Evolutionary conservation across 2,113 vertebrate genomes (phyloP), one percentile per base, ranked within the genome.

Genomic region (Hippocampus guttulatus): DNA sequence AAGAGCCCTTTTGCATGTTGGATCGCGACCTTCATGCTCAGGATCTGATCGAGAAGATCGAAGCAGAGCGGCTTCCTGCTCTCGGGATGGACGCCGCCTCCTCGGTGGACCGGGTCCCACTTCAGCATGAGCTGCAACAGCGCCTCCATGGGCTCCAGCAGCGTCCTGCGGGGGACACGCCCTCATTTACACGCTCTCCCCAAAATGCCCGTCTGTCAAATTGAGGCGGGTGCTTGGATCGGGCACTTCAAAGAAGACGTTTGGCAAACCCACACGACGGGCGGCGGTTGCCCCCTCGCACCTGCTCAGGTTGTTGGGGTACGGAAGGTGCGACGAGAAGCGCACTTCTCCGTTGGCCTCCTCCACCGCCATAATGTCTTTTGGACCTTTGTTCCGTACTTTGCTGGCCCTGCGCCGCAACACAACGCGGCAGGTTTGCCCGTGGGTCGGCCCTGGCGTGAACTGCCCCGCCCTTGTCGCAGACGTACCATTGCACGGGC

Each of bases 281-380:
- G 30, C 30, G 30, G 30, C 33, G 5, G 33, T 38, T 7, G 33
- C 33, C 33, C 2, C 12, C 25, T 38, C 18, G 6, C 77, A 98
- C 97, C 93, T 87, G 90, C 96, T 98, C 30, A 98, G 93, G 61
- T 93, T 96, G 87, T 98, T 97, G 67, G 97, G 97, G 81, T 96
- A 94, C 0, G 97, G 96, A 70, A 99, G 92, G 75, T 95, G 94
- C 21, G 91, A 93, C 71, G 95, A 97, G 86, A 98, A 99, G 18
- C 85, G 83, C 80, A 98, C 94, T 82, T 99, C 96, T 68, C 97
- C 96, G 0, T 94, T 96, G 93, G 94, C 93, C 43, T 98, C 97
- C 81, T 98, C 97, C 14, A 94, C 94, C 43, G 96, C 97, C 95
- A 96, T 97, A 85, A 98, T 99, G 91, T 95, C 96, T 78, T 96